A percentile compares a stretch with the other conserved stretches of the same genome.
Evolutionary conservation across 2,113 vertebrate genomes (phyloP).

Genomic region (Seriola dumerili): DNA sequence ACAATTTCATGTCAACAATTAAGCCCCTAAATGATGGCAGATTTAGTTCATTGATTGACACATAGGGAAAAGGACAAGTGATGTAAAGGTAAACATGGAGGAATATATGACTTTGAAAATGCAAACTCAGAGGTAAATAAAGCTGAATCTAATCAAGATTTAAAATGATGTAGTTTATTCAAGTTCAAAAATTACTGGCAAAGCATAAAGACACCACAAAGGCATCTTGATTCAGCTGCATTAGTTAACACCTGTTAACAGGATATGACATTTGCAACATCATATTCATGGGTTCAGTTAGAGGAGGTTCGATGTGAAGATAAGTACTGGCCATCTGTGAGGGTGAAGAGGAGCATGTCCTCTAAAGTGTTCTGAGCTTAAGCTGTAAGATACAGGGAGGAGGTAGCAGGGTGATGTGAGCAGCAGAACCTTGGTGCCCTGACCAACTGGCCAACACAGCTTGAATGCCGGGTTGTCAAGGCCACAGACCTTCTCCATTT

Average conservation of each 20-base stretch:
- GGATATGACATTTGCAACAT: constrained; percentile 16
- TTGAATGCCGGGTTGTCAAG: constrained; percentile 59
- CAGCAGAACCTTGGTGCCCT: constrained; percentile 63
- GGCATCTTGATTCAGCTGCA: constrained; percentile 39
- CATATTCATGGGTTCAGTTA: constrained; percentile 36
- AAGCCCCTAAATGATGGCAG: background rate
- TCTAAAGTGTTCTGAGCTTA: constrained; percentile 66
- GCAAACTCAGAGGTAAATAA: background rate
- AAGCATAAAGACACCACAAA: constrained; percentile 19
- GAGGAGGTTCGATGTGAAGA: constrained; percentile 50
- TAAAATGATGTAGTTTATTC: constrained; percentile 1
- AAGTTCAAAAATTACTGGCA: constrained; percentile 15
- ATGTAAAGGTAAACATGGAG: background rate
- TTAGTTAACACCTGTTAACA: constrained; percentile 26
- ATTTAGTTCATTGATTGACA: background rate
- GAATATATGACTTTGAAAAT: constrained; percentile 3
- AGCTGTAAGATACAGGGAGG: constrained; percentile 53
- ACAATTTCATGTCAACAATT: background rate
- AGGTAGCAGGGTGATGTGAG: constrained; percentile 66
- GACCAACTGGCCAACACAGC: constrained; percentile 77
- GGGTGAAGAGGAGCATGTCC: constrained; percentile 61
- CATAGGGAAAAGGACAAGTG: background rate
- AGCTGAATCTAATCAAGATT: background rate
- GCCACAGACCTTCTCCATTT: constrained; percentile 41
- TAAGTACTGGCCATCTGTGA: constrained; percentile 70